Base-by-base conservation (phyloP, 1,140 invertebrate species). In the Pseudomyrmex concolor region DNA sequence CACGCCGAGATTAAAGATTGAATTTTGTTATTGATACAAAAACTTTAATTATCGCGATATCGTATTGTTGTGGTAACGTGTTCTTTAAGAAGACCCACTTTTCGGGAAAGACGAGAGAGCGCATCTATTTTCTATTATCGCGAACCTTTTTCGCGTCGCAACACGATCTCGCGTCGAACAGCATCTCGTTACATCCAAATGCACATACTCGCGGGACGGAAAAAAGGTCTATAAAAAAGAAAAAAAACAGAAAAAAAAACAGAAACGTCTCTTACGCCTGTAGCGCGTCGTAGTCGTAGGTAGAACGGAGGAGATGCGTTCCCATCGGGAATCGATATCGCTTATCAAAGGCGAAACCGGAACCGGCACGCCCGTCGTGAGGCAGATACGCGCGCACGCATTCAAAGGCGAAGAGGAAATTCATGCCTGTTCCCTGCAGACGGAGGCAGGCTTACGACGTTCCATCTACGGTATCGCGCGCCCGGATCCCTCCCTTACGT, bases 271-370 rank as follows among this genome's bases (percentile, higher is more conserved):
- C 76, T 73, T 62, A 87, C 72, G 77, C 82, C 76, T 80, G 83
- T 34, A 34, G 34, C 34, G 71, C 87, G 81, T 87, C 83, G 74
- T 88, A 88, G 81, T 87, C 83, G 74, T 88, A 88, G 54, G 55
- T 19, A 50, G 25, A 74, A 70, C 72, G 86, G 55, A 87, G 84
- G 34, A 84, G 60, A 78, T 74, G 76, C 57, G 51, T 68, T 72
- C 63, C 66, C 81, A 89, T 89, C 87, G 87, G 74, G 84, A 88
- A 88, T 88, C 87, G 87, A 88, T 88, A 88, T 87, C 84, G 83
- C 83, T 88, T 88, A 88, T 88, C 86, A 87, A 88, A 88, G 86
- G 86, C 71, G 80, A 85, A 88, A 87, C 86, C 76, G 83, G 76
- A 85, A 88, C 76, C 83, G 55, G 82, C 72, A 83, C 81, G 59